Evolutionary conservation across 1,140 invertebrate genomes (phyloP).

Genomic region (Pogonognathellus flavescens): DNA sequence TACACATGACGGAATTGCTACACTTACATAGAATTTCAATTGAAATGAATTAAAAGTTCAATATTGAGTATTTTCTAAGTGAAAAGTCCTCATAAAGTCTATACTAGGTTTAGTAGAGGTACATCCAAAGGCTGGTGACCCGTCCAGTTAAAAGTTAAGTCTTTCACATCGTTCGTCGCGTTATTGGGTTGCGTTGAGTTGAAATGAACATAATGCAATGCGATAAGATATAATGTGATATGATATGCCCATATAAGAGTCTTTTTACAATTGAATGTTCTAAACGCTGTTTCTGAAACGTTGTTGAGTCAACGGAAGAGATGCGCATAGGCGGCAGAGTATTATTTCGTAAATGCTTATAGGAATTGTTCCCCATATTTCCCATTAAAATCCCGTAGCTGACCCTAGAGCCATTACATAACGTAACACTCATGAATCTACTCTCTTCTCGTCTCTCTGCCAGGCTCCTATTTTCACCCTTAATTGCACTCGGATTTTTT

Average conservation of each 20-base stretch:
- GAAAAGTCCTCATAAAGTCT: neutral
- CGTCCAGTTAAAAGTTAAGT: neutral
- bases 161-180: slow-evolving; percentile 2
- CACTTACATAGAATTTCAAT: no score
- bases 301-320: slow-evolving; percentile 32
- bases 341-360: neutral
- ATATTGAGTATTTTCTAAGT: neutral
- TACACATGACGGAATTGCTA: no score
- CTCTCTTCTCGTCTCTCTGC: neutral
- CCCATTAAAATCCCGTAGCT: slow-evolving; percentile 61
- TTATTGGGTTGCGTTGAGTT: slow-evolving; percentile 8
- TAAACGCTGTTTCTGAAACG: slow-evolving; percentile 13
- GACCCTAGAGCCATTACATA: slow-evolving; percentile 58
- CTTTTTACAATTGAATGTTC: neutral
- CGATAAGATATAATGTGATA: slow-evolving; percentile 33
- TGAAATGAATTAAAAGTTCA: no score
- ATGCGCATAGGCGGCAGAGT: neutral
- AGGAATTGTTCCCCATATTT: slow-evolving; percentile 40
- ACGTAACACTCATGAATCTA: slow-evolving; percentile 7
- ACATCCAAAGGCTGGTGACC: slow-evolving; percentile 19
- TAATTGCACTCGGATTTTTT: slow-evolving; percentile 59
- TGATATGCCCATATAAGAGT: slow-evolving; percentile 34
- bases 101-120: neutral
- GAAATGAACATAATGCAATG: slow-evolving; percentile 30
- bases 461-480: slow-evolving; percentile 61